These are phyloP conservation scores for Lasiurus cinereus DNA, from an alignment of 2,113 vertebrate species.

Conservation along the genomic window DNA sequence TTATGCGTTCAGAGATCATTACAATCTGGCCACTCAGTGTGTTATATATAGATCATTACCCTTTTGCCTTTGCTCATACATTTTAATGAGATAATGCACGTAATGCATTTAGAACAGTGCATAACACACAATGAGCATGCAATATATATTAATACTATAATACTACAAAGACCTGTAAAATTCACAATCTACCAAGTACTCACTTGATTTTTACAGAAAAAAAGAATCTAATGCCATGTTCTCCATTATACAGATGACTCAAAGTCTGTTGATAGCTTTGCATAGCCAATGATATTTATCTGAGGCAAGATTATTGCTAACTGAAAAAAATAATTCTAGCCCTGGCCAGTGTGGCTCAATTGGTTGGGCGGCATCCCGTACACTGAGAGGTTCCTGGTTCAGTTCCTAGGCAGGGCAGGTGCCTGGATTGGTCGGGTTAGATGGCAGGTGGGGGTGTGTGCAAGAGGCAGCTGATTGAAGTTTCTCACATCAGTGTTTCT, in stretches of 20 bases:
- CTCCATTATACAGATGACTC: background rate
- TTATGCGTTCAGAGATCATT: too few relatives aligned
- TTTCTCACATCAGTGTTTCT: too few relatives aligned
- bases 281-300: background rate
- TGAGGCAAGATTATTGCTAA: background rate
- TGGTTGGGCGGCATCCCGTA: too few relatives aligned
- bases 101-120: background rate
- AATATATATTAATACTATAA: background rate
- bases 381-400: too few relatives aligned
- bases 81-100: background rate
- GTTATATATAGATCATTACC: background rate
- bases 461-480: too few relatives aligned
- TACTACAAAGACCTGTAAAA: slow-evolving; percentile 23
- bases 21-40: too few relatives aligned
- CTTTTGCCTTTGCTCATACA: background rate
- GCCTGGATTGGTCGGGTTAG: too few relatives aligned
- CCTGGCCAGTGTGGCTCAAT: too few relatives aligned
- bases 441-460: too few relatives aligned
- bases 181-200: slow-evolving; percentile 13
- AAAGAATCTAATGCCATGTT: slow-evolving; percentile 10
- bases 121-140: background rate
- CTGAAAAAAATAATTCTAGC: too few relatives aligned
- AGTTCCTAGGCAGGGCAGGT: too few relatives aligned
- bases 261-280: background rate
- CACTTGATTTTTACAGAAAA: slow-evolving; percentile 37